A percentile compares a stretch with the other conserved stretches of the same genome.
Conservation (phyloP, 2,113 vertebrate genomes). For the Coreoperca whiteheadi region DNA sequence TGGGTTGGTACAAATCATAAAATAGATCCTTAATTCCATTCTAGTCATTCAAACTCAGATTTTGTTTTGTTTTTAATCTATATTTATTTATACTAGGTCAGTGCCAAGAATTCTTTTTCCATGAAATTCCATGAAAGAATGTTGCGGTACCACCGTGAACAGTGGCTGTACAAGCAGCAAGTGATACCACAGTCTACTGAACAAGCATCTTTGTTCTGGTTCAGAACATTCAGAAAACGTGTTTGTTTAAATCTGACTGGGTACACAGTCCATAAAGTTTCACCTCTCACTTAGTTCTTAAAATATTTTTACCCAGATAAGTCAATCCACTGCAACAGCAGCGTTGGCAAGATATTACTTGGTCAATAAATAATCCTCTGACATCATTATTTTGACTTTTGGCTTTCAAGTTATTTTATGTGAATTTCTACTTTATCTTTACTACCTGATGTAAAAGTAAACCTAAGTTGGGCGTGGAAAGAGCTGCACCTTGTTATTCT, state of each 20-base stretch:
- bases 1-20: background rate
- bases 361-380: background rate
- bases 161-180: background rate
- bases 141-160: background rate
- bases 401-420: background rate
- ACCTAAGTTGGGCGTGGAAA: conserved; percentile 8
- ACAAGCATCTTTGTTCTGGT: background rate
- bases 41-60: background rate
- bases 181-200: background rate
- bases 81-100: background rate
- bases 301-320: background rate
- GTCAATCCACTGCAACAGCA: background rate
- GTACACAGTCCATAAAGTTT: background rate
- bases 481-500: background rate
- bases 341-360: background rate
- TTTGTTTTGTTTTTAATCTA: background rate
- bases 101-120: background rate
- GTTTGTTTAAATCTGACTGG: background rate
- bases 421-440: background rate
- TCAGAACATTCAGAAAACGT: background rate
- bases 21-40: background rate
- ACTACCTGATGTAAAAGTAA: background rate
- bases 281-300: background rate
- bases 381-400: background rate
- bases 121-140: background rate